Conservation (phyloP, 23 tunicate genomes). For the Ascidia mentula region DNA sequence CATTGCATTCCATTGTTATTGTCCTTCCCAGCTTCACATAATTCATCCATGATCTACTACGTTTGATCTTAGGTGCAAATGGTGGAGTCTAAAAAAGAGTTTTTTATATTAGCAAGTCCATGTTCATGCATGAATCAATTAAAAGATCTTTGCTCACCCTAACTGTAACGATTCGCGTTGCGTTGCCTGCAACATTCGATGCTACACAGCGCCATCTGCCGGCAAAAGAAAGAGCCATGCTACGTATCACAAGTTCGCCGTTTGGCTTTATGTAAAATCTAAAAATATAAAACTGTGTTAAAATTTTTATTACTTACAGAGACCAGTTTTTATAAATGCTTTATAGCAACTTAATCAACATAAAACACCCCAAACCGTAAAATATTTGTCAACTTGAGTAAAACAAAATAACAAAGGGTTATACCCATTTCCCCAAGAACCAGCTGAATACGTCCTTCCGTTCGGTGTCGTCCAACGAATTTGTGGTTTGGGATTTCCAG, state of each 20-base stretch:
- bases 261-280: slow-evolving; percentile 4
- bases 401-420: not conserved
- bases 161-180: slow-evolving; percentile 27
- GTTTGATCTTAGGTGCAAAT: slow-evolving; percentile 29
- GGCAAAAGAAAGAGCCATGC: not conserved
- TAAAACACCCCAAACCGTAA: too few species aligned
- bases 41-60: slow-evolving; percentile 5
- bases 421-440: slow-evolving; percentile 41
- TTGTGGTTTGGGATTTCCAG: slow-evolving; percentile 43
- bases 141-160: slow-evolving; percentile 34
- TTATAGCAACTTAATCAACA: too few species aligned
- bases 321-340: not conserved
- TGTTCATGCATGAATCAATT: too few species aligned
- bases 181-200: slow-evolving; percentile 34
- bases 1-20: slow-evolving; percentile 13
- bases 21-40: slow-evolving; percentile 20
- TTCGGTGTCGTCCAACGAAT: slow-evolving; percentile 44
- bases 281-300: not conserved
- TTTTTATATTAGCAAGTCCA: too few species aligned
- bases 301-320: not conserved
- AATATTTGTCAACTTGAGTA: not conserved
- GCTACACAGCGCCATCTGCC: slow-evolving; percentile 38
- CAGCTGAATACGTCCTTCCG: slow-evolving; percentile 22
- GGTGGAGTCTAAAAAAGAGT: slow-evolving; percentile 14
- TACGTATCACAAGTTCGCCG: not conserved